Conservation (phyloP, 2,113 vertebrate genomes). For the Delphinus delphis region DNA sequence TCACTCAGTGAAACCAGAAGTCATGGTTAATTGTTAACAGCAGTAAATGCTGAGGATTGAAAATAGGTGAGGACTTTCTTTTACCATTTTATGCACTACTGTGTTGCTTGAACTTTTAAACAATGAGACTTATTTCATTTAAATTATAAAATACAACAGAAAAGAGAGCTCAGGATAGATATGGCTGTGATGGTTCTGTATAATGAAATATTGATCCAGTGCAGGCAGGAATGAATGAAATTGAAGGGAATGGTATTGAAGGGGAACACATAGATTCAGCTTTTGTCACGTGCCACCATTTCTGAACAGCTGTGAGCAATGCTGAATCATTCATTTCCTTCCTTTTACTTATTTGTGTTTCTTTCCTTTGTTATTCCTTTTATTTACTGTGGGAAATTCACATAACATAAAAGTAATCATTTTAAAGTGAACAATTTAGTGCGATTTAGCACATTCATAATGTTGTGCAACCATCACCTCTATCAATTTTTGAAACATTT, state of each 20-base stretch:
- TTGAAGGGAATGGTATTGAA: neutral
- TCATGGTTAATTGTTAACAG: neutral
- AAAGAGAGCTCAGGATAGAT: neutral
- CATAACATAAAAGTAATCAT: neutral
- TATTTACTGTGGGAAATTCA: neutral
- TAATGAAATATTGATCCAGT: neutral
- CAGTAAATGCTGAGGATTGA: neutral
- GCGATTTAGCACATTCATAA: neutral
- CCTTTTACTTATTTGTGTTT: neutral
- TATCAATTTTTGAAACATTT: neutral
- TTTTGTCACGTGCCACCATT: neutral
- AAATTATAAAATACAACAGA: neutral
- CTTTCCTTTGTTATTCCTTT: neutral
- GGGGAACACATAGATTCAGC: fast-evolving
- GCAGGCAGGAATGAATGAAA: neutral
- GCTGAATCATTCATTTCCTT: neutral
- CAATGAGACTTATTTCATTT: neutral
- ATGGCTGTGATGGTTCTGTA: neutral
- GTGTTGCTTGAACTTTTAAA: neutral
- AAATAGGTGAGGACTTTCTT: neutral
- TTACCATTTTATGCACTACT: neutral
- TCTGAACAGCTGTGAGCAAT: neutral
- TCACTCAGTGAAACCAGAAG: neutral
- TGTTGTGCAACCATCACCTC: neutral
- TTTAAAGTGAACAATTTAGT: neutral